Conservation (phyloP, 1,140 invertebrate genomes). For the Papilio aristodemus region DNA sequence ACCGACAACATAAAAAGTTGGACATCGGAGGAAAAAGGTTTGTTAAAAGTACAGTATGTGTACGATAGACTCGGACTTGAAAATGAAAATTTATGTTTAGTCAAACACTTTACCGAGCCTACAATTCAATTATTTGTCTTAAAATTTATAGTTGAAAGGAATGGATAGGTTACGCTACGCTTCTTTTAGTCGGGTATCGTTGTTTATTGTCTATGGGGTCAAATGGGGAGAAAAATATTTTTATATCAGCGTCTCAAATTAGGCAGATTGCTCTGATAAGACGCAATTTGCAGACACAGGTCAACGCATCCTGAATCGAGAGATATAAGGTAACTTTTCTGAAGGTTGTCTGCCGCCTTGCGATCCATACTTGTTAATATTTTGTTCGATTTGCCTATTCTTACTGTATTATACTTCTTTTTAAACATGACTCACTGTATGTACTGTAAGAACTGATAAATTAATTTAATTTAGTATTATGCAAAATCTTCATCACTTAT, state of each 20-base stretch:
- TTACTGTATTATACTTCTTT: neutral
- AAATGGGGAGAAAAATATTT: slow-evolving; percentile 3
- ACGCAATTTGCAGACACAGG: slow-evolving; percentile 32
- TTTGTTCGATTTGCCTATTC: neutral
- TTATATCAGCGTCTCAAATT: slow-evolving; percentile 26
- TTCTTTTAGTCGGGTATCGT: too few relatives aligned
- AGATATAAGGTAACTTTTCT: slow-evolving; percentile 37
- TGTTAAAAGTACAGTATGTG: neutral
- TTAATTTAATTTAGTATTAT: too few relatives aligned
- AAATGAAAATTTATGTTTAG: neutral
- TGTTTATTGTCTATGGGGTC: slow-evolving; percentile 13
- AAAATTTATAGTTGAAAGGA: too few relatives aligned
- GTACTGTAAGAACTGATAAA: too few relatives aligned
- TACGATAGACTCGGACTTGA: neutral
- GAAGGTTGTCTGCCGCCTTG: slow-evolving; percentile 35
- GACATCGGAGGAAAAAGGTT: neutral
- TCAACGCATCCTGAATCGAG: slow-evolving; percentile 33
- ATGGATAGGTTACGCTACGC: too few relatives aligned
- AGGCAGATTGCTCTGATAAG: slow-evolving; percentile 36
- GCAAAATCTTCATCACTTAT: too few relatives aligned
- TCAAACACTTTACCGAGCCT: neutral
- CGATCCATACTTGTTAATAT: slow-evolving; percentile 3
- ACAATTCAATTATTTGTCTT: neutral
- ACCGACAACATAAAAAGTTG: neutral
- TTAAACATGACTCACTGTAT: neutral